Conservation (phyloP, 1,140 invertebrate species). For the Aphelenchoides fujianensis region DNA sequence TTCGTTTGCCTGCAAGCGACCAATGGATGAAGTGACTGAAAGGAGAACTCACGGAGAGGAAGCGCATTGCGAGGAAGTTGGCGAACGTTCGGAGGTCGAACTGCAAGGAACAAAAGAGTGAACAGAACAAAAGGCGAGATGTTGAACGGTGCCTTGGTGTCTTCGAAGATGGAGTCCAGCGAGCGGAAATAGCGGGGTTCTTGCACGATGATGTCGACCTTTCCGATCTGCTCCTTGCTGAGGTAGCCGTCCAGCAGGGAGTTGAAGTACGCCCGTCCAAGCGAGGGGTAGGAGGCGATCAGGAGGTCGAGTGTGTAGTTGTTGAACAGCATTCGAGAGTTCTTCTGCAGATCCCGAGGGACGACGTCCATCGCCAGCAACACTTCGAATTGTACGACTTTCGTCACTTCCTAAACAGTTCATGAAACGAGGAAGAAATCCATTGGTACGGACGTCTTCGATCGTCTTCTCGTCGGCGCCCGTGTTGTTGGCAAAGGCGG, state of each 20-base stretch:
- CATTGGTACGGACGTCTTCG: conserved; percentile 3
- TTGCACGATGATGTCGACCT: neutral
- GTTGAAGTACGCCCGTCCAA: neutral
- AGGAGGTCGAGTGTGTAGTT: neutral
- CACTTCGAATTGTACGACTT: conserved; percentile 5
- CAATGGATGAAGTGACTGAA: no score
- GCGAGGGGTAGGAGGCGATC: neutral
- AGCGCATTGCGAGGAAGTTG: neutral
- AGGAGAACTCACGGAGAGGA: neutral
- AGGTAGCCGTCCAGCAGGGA: neutral
- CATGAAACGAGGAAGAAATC: neutral
- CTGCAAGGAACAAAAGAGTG: neutral
- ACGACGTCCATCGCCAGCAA: conserved; percentile 6
- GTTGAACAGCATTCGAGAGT: neutral
- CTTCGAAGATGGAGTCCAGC: conserved; percentile 12
- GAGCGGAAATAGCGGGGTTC: neutral
- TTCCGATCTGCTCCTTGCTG: neutral
- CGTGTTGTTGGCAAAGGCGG: conserved; percentile 16
- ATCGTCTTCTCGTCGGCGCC: neutral
- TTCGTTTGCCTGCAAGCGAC: neutral
- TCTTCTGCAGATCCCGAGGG: conserved; percentile 12
- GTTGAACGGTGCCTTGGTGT: neutral
- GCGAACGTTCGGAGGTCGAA: neutral
- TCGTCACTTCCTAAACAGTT: conserved; percentile 16
- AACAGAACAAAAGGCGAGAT: neutral